Evolutionary conservation across 2,888 invertebrate species (phyloP).

Genomic region (Drosophila suboccidentalis): DNA sequence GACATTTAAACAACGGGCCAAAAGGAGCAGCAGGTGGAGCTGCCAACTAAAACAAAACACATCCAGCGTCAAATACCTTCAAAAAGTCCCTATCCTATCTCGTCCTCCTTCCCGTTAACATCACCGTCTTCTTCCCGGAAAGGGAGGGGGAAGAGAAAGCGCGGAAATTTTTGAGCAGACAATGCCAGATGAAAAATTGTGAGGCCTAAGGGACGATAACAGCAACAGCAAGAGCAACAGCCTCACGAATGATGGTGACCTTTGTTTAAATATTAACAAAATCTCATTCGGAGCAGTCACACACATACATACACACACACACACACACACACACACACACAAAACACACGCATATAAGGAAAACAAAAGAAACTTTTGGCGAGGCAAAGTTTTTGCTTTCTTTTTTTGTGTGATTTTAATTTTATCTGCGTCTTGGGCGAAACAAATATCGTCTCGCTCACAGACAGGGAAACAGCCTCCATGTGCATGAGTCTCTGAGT

Average conservation of each 20-base stretch:
- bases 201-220: slow-evolving; percentile 66
- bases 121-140: background rate
- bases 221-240: slow-evolving; percentile 7
- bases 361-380: slow-evolving; percentile 52
- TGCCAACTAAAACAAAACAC: slow-evolving; percentile 59
- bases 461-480: slow-evolving; percentile 10
- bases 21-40: slow-evolving; percentile 43
- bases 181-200: slow-evolving; percentile 72
- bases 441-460: slow-evolving; percentile 58
- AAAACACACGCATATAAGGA: slow-evolving; percentile 2
- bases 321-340: slow-evolving; percentile 6
- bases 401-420: slow-evolving; percentile 66
- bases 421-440: slow-evolving; percentile 71
- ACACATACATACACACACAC: slow-evolving; percentile 8
- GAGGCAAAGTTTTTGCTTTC: slow-evolving; percentile 45
- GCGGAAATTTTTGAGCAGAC: slow-evolving; percentile 62
- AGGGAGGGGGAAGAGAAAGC: slow-evolving; percentile 1
- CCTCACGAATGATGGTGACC: slow-evolving; percentile 54
- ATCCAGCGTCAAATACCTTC: slow-evolving; percentile 36
- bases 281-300: slow-evolving; percentile 48
- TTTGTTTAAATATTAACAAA: slow-evolving; percentile 72
- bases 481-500: background rate
- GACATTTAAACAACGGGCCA: slow-evolving; percentile 27
- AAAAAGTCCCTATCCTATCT: background rate
- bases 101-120: background rate